These are phyloP conservation scores for Cataglyphis altisquamis DNA, from an alignment of 2,888 invertebrate species.

Conservation along the genomic window DNA sequence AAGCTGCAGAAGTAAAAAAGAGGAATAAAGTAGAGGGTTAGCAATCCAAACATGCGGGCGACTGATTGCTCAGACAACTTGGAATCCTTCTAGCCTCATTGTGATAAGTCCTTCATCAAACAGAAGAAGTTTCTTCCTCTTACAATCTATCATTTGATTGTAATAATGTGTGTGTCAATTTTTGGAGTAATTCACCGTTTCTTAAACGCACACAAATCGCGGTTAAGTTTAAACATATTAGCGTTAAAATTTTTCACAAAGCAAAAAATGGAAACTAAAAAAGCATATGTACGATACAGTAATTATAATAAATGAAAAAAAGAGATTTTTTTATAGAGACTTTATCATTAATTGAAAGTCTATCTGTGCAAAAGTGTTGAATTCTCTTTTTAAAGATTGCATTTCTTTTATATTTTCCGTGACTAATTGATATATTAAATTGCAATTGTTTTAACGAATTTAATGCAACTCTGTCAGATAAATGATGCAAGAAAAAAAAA, in stretches of 20 bases:
- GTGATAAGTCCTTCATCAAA: slow-evolving; percentile 39
- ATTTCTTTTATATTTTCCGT: neutral
- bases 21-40: slow-evolving; percentile 56
- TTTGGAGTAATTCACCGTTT: neutral
- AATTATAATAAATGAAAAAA: neutral
- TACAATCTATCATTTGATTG: slow-evolving; percentile 6
- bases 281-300: neutral
- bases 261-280: neutral
- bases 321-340: neutral
- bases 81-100: slow-evolving; percentile 54
- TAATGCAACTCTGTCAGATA: neutral
- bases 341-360: neutral
- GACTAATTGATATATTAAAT: slow-evolving; percentile 4
- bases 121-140: slow-evolving; percentile 12
- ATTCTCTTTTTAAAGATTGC: neutral
- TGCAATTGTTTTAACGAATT: slow-evolving; percentile 2
- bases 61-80: slow-evolving; percentile 70
- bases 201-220: neutral
- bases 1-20: slow-evolving; percentile 42
- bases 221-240: neutral
- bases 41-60: slow-evolving; percentile 74
- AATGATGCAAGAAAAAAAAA: neutral
- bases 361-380: neutral
- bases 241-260: neutral
- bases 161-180: slow-evolving; percentile 16